Conservation (phyloP, 2,797 vertebrate genomes). For the Gallinago stenura region DNA sequence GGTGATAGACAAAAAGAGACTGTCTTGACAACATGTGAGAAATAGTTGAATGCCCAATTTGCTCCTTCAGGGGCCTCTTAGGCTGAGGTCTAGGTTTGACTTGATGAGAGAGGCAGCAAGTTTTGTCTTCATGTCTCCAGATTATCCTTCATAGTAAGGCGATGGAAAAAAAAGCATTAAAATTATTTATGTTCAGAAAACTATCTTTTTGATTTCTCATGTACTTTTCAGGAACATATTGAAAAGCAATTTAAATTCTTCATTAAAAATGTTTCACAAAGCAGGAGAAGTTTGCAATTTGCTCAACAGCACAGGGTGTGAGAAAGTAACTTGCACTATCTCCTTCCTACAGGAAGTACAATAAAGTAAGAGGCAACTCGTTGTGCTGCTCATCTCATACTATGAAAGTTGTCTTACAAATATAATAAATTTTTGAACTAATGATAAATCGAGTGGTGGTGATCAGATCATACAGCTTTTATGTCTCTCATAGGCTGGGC, state of each 20-base stretch:
- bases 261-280: background rate
- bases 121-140: background rate
- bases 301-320: background rate
- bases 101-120: background rate
- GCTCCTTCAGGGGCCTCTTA: background rate
- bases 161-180: background rate
- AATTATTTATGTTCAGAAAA: background rate
- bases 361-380: background rate
- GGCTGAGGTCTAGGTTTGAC: background rate
- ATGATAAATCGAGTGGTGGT: background rate
- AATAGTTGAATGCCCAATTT: background rate
- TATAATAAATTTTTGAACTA: background rate
- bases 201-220: background rate
- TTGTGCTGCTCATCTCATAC: background rate
- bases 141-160: background rate
- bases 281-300: background rate
- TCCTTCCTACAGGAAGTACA: background rate
- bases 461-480: background rate
- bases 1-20: background rate
- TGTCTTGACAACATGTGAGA: background rate
- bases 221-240: background rate
- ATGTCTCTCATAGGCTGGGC: background rate
- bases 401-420: background rate
- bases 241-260: background rate
- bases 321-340: background rate